Percentiles rank a stretch among this genome's conserved stretches.
Conservation (phyloP, 2,888 invertebrate species). For the Dicranocentrus wangi region DNA sequence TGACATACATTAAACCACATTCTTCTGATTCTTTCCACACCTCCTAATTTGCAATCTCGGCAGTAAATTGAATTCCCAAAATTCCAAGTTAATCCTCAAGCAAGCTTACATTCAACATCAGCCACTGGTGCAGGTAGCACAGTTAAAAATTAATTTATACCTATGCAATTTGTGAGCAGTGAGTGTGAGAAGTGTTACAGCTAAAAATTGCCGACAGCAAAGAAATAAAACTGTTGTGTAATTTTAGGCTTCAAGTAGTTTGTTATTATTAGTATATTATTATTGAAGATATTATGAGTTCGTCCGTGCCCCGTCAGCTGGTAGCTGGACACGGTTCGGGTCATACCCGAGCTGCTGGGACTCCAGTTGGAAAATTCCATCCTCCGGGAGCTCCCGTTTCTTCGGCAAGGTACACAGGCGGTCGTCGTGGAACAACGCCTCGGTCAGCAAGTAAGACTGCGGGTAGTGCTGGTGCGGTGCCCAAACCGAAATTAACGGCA, state of each 20-base stretch:
- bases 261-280: background rate
- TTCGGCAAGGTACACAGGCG: slow-evolving; percentile 17
- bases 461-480: background rate
- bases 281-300: slow-evolving; percentile 35
- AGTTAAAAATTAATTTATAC: no score
- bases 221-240: background rate
- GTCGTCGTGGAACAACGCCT: slow-evolving; percentile 37
- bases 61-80: no score
- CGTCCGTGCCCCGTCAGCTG: slow-evolving; percentile 13
- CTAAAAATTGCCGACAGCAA: background rate
- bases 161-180: no score
- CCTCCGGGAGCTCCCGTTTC: slow-evolving; percentile 17
- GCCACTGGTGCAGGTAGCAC: no score
- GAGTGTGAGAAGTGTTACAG: background rate
- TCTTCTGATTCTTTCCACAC: no score
- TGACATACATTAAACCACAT: no score
- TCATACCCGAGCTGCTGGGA: slow-evolving; percentile 7
- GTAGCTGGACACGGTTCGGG: no score
- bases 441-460: slow-evolving; percentile 40
- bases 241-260: background rate
- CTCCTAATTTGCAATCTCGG: no score
- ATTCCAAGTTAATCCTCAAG: no score
- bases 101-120: no score
- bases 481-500: slow-evolving; percentile 39
- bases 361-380: slow-evolving; percentile 26